Base-by-base conservation (phyloP, 2,113 vertebrate species). In the Nothobranchius kuhntae region DNA sequence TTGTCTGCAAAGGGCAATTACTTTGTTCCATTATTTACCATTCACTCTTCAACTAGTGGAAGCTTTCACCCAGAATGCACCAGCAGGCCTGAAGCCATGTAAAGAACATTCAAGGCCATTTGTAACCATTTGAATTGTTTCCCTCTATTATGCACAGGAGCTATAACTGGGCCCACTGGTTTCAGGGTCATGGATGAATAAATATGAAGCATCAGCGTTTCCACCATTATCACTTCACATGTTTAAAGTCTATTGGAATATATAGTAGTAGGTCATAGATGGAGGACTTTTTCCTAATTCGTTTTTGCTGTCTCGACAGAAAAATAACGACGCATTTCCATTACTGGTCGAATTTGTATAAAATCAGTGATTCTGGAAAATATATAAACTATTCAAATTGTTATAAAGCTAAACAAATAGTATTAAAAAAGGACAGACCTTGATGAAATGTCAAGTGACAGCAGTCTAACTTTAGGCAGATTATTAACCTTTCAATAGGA, bases 11-110 rank as follows among this genome's bases (percentile, higher is more conserved):
- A 88, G 88, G 77, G 89, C 91, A 87, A 89, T 93, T 90, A 90
- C 86, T 91, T 88, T 88, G 77, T 89, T 93, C 77, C 85, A 93
- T 93, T 93, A 92, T 92, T 93, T 91, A 92, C 86, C 48, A 76
- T 71, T 74, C 80, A 63, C 70, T 75, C 68, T 45, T 82, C 53
- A 84, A 42, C 72, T 78, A 55, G 65, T 68, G 73, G 76, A 86
- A 61, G 86, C 89, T 89, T 90, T 91, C 90, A 90, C 73, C 60
- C 81, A 40, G 61, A 81, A 79, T 70, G 36, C 54, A 61, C 13
- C 65, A 68, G 77, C 40, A 61, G 60, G 78, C 78, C 71, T 75
- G 71, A 63, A 82, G 84, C 83, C 80, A 78, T 81, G 85, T 75
- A 82, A 71, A 59, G 47, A 58, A 62, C 75, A 66, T 84, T 38